Evolutionary conservation across 2,888 invertebrate species (phyloP), one percentile per base, ranked within the genome.

Genomic region (Bedellia somnulentella): DNA sequence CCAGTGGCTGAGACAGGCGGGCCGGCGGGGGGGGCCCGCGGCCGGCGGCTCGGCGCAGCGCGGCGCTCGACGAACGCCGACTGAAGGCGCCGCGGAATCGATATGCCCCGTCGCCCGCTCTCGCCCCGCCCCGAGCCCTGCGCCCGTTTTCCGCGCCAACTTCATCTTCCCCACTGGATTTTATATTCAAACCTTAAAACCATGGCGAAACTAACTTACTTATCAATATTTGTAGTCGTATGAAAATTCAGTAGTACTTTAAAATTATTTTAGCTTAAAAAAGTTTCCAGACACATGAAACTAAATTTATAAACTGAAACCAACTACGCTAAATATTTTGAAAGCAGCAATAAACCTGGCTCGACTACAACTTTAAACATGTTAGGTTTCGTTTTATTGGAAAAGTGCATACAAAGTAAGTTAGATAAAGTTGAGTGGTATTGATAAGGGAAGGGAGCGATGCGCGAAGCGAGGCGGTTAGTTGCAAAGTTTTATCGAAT

Each of bases 161-260:
- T 73, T 73, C 64, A 71, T 70, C 70, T 71, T 71, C 59, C 66
- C 64, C 61, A 52, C 62, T 62, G 59, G 61, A 71, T 71, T 75
- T 75, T 73, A 75, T 73, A 73, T 73, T 75, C n/a, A n/a, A n/a
- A n/a, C n/a, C n/a, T n/a, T 71, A 73, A 73, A 70, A 62, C 60
- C 70, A 68, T 67, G 68, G 66, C 67, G 63, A 67, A 71, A 64
- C 66, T 60, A n/a, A n/a, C n/a, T n/a, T n/a, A 71, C 67, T 73
- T 66, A 73, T 73, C 73, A 60, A 71, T 73, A 70, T 9, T 12
- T 8, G 6, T 26, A 12, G 6, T 6, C 6, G 6, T 24, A 11
- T 24, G 12, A 24, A 24, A 12, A 11, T 10, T 24, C 24, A 11
- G 5, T 3, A n/a, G n/a, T 18, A 5, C 18, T 18, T 5, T 6